Evolutionary conservation across 2,113 vertebrate genomes (phyloP), one percentile per base, ranked within the genome.

Genomic region (Conger conger): DNA sequence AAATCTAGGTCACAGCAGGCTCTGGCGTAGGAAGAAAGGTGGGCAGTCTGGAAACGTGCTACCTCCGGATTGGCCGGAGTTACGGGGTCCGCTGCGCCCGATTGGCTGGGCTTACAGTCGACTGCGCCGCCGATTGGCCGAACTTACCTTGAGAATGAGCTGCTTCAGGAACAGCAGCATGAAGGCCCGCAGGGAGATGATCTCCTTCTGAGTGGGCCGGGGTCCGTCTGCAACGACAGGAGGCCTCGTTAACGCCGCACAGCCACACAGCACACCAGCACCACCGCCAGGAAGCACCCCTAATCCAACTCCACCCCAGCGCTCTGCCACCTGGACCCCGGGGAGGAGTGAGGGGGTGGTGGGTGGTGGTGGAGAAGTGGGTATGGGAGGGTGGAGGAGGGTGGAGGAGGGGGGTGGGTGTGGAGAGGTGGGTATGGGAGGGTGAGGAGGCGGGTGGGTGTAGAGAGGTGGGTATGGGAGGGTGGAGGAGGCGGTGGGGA

Each of bases 141-240:
- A 60, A 79, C 73, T 93, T 96, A 99, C 98, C 97, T 99, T 99
- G 85, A 99, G 90, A 91, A 99, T 99, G 84, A 99, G 97, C 88
- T 99, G 98, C 93, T 99, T 99, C 92, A 99, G 95, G 92, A 99
- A 99, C 88, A 99, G 96, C 87, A 99, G 96, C 97, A 99, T 99
- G 93, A 99, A 99, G 0, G 97, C 98, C 77, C 98, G 95, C 86
- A 99, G 93, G 73, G 98, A 99, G 93, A 97, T 89, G 20, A 99
- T 96, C 95, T 99, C 98, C 92, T 99, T 99, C 91, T 98, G 97
- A 85, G 96, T 97, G 78, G 97, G 98, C 76, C 98, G 94, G 42
- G 97, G 97, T 87, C 98, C 98, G 94, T 98, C 98, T 99, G 95
- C 42, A 93, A 93, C 89, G 37, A 79, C 89, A 90, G 90, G 84